phyloP scores from a whole-genome alignment of 2,113 vertebrate genomes.

The Oreotrochilus melanogaster region DNA sequence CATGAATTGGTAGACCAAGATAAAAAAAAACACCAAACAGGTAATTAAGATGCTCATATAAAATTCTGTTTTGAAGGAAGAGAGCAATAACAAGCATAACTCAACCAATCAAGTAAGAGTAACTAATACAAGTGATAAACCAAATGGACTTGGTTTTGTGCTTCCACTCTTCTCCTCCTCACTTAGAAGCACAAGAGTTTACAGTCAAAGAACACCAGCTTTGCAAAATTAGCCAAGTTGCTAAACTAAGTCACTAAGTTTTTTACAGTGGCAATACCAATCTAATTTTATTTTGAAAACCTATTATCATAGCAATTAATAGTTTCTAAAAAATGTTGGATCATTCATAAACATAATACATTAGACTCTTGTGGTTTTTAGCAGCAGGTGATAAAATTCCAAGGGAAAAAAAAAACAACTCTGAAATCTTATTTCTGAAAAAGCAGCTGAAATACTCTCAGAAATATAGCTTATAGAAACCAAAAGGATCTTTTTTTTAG shows the following conservation, averaged over 20 bases:
- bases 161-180: background rate
- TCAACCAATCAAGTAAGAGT: accelerated
- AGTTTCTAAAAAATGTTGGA: background rate
- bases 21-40: background rate
- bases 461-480: background rate
- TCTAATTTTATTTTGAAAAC: background rate
- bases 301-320: background rate
- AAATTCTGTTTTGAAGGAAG: background rate
- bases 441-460: background rate
- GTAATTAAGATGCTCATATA: background rate
- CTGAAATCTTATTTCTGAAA: background rate
- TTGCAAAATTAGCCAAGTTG: background rate
- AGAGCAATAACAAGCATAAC: accelerated
- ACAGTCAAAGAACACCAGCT: background rate
- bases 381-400: background rate
- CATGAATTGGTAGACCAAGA: background rate
- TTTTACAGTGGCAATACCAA: background rate
- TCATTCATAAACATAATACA: background rate
- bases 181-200: background rate
- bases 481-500: background rate
- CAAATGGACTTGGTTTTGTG: background rate
- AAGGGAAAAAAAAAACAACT: background rate
- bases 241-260: background rate
- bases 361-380: background rate
- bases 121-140: background rate